Evolutionary conservation across 2,888 invertebrate species (phyloP), one percentile per base, ranked within the genome.

Genomic region (Idaea dimidiata): DNA sequence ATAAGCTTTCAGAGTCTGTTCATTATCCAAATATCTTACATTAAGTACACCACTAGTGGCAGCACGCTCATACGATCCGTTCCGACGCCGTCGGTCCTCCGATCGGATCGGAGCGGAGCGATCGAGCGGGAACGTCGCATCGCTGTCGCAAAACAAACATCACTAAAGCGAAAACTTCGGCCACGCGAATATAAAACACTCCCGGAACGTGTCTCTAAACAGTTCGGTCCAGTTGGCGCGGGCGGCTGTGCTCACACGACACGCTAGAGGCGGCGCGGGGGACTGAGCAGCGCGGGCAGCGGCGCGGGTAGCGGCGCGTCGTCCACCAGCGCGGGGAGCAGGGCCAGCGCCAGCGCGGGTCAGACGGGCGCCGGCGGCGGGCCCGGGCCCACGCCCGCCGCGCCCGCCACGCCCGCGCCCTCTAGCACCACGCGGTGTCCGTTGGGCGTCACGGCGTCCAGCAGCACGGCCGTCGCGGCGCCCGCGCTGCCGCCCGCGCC

Each of bases 321-420:
- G 85, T 89, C 89, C 79, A 88, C 86, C 76, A 88, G 88, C 87
- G 89, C 89, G 83, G 89, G 89, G 86, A 91, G 88, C 89, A 90
- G 87, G 87, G 91, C 91, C 87, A 91, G 91, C 90, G 91, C 89
- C 84, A 91, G 88, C 88, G 81, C 88, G 89, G 88, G 89, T 88
- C 91, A 91, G 86, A 89, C 89, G 91, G 94, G 94, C 94, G 95
- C 95, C 94, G 95, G 95, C 93, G 95, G 93, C 90, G 94, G 94
- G 78, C 84, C 94, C 86, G 95, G 95, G 96, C 97, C 97, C 93
- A n/a, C n/a, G 97, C 97, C 93, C 97, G 97, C 79, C 97, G 97
- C n/a, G 85, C 96, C 96, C 88, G 96, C 96, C 84, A 97, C 96
- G 86, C 97, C 97, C 87, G 96, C 95, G 91, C 95, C 96, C 93